These are phyloP conservation scores for Alloplasta piceator DNA, from an alignment of 2,888 invertebrate species.

Conservation along the genomic window DNA sequence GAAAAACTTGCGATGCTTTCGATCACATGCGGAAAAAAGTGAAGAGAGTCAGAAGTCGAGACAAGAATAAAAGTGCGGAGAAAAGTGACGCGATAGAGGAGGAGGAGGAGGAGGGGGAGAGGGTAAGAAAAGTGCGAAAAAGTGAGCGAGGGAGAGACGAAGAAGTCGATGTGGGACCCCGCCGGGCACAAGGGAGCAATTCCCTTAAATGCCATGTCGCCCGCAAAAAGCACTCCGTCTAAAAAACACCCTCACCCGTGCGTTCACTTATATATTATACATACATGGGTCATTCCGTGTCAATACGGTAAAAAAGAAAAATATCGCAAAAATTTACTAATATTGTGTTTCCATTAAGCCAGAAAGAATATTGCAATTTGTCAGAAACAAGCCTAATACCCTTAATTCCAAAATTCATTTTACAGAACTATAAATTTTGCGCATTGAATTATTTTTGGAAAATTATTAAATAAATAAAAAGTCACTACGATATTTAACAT, in stretches of 20 bases:
- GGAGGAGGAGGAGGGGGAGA: conserved; percentile 11
- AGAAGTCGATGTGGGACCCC: conserved; percentile 49
- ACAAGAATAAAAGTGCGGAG: conserved; percentile 37
- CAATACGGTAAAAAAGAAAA: too few relatives aligned
- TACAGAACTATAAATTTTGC: too few relatives aligned
- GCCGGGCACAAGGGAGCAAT: conserved; percentile 80
- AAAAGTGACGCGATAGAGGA: conserved; percentile 21
- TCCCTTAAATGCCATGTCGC: conserved; percentile 82
- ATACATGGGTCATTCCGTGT: conserved; percentile 8
- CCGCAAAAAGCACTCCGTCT: conserved; percentile 82
- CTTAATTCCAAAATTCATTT: too few relatives aligned
- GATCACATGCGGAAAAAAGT: conserved; percentile 22
- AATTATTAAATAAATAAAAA: too few relatives aligned
- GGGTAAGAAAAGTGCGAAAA: conserved; percentile 55
- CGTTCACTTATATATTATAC: conserved; percentile 50
- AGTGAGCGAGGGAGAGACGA: conserved; percentile 40
- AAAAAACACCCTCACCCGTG: conserved; percentile 76
- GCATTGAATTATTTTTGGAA: too few relatives aligned
- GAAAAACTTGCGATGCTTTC: conserved; percentile 15
- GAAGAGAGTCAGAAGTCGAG: not conserved
- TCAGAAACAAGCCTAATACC: too few relatives aligned
- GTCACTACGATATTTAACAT: too few relatives aligned
- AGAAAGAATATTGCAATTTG: too few relatives aligned
- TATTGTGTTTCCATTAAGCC: too few relatives aligned
- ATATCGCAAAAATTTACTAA: too few relatives aligned